Conservation (phyloP, 1,140 invertebrate species). For the Antheraea mylitta region DNA sequence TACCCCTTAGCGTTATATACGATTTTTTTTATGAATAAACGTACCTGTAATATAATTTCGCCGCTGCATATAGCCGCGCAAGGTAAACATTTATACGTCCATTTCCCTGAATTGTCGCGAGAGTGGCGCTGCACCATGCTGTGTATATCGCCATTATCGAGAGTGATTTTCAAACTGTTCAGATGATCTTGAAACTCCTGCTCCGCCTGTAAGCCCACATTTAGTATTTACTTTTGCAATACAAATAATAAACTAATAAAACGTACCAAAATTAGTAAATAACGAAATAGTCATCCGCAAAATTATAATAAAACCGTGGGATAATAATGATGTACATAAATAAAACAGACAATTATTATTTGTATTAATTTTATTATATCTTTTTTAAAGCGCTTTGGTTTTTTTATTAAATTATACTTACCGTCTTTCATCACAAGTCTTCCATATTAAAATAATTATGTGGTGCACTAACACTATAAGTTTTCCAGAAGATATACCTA, state of each 20-base stretch:
- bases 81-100: constrained; percentile 67
- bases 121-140: constrained; percentile 62
- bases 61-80: constrained; percentile 65
- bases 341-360: neutral
- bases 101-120: constrained; percentile 59
- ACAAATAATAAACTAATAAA: neutral
- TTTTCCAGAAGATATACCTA: neutral
- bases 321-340: neutral
- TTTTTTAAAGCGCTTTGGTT: neutral
- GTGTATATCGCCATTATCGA: constrained; percentile 53
- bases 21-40: too few species aligned
- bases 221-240: neutral
- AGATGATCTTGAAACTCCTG: constrained; percentile 65
- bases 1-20: too few species aligned
- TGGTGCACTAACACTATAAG: neutral
- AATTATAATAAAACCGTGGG: neutral
- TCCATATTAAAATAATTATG: neutral
- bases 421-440: neutral
- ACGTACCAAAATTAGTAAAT: neutral
- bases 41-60: constrained; percentile 60
- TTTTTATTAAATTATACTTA: neutral
- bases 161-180: constrained; percentile 61
- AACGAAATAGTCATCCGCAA: neutral
- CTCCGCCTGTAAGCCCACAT: constrained; percentile 52
- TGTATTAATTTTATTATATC: neutral